Evolutionary conservation across 35 echinoderm and acorn worm genomes (phyloP), one percentile per base, ranked within the genome.

Genomic region (Stichopus chloronotus): DNA sequence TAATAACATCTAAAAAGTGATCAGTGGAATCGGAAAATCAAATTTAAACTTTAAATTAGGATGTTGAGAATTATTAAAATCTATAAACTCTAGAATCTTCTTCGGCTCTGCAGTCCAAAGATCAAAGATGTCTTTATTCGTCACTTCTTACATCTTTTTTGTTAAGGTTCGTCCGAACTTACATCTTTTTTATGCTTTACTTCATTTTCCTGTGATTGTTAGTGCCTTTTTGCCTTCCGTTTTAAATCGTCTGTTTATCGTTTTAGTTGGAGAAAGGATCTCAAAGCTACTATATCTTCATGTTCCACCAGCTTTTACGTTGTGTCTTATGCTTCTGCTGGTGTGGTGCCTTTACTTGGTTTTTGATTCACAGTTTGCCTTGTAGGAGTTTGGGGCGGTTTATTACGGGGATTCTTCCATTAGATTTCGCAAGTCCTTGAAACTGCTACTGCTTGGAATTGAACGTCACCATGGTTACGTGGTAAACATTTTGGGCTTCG

Each of bases 331-430:
- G 30, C 30, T 43, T 43, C 3, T 43, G 30, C 30, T 43, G 30
- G 30, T 43, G 30, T 43, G 30, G 30, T 43, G 30, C 30, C 30
- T 43, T 43, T 43, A 43, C 30, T 43, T 43, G 30, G 30, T 43
- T 43, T 43, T 43, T 43, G 30, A 43, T 58, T 57, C 19, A 57
- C 87, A 96, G 95, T 56, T 87, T 59, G 81, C 92, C 2, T 59
- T 96, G 61, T 81, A 80, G n/a, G 95, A 93, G 88, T 93, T 94
- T 84, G 95, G 95, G 2, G 95, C 79, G 53, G 91, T 96, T 60
- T 96, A 94, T 72, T 96, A 81, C 59, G 92, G 95, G n/a, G 95
- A 96, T 86, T 22, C 95, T 30, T 96, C 95, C 0, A 84, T 96
- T 63, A 81, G 95, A 24, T 92, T 93, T 87, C 59, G 43, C 22